Evolutionary conservation across 2,113 vertebrate species (phyloP).

Genomic region (Toxotes chatareus): DNA sequence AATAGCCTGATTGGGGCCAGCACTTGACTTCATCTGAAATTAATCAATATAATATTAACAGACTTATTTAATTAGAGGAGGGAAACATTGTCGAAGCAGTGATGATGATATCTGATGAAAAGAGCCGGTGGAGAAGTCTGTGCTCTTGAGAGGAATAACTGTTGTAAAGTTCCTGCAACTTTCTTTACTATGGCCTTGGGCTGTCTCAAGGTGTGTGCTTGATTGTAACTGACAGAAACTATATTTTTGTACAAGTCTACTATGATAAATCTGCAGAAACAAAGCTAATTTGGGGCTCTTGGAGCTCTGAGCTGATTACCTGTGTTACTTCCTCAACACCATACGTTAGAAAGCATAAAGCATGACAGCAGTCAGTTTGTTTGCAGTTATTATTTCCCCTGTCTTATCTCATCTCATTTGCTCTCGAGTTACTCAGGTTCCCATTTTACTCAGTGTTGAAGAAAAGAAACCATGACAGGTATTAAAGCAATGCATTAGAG

Average conservation of each 20-base stretch:
- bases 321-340: not conserved
- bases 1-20: constrained; percentile 48
- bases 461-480: no score
- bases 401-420: not conserved
- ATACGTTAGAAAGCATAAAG: not conserved
- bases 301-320: not conserved
- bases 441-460: no score
- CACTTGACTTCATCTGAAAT: constrained; percentile 48
- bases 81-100: constrained; percentile 31
- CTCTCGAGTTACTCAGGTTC: no score
- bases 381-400: not conserved
- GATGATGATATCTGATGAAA: constrained; percentile 44
- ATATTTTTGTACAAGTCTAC: constrained; percentile 2
- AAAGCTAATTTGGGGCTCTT: not conserved
- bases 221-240: constrained; percentile 5
- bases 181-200: not conserved
- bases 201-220: constrained; percentile 1
- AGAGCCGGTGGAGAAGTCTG: constrained; percentile 37
- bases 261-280: constrained; percentile 1
- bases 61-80: constrained; percentile 56
- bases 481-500: not conserved
- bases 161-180: constrained; percentile 41
- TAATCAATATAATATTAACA: constrained; percentile 61
- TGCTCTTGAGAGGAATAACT: constrained; percentile 5
- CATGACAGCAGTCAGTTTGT: no score